phyloP scores from a whole-genome alignment of 2,113 vertebrate genomes.

The Ursus arctos region DNA sequence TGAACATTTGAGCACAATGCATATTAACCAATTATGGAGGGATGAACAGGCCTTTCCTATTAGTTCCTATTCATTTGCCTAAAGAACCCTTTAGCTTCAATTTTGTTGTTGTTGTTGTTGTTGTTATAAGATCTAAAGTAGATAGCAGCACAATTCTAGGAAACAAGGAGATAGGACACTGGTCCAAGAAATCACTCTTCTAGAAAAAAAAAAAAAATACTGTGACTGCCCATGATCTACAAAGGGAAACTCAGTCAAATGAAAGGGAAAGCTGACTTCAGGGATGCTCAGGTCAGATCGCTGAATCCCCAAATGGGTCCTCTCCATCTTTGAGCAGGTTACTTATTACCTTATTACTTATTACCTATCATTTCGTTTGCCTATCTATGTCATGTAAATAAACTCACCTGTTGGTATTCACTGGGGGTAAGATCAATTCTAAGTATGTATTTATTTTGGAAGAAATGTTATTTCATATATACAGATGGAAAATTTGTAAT shows the following conservation, averaged over 20 bases:
- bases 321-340: background rate
- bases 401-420: background rate
- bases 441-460: background rate
- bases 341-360: background rate
- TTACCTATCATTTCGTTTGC: background rate
- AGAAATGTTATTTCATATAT: background rate
- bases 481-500: background rate
- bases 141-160: background rate
- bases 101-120: background rate
- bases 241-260: background rate
- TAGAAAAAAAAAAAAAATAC: background rate
- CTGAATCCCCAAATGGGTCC: background rate
- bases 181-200: background rate
- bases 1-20: conserved; percentile 63
- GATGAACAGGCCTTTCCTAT: conserved; percentile 57
- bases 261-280: conserved; percentile 31
- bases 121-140: conserved; percentile 38
- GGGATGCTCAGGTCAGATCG: background rate
- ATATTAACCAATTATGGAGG: conserved; percentile 52
- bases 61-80: conserved; percentile 10
- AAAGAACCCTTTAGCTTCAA: conserved; percentile 45
- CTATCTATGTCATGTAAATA: background rate
- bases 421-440: background rate
- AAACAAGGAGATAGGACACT: background rate
- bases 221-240: background rate